These are phyloP conservation scores for Hypena proboscidalis DNA, from an alignment of 2,888 invertebrate species.

Conservation along the genomic window DNA sequence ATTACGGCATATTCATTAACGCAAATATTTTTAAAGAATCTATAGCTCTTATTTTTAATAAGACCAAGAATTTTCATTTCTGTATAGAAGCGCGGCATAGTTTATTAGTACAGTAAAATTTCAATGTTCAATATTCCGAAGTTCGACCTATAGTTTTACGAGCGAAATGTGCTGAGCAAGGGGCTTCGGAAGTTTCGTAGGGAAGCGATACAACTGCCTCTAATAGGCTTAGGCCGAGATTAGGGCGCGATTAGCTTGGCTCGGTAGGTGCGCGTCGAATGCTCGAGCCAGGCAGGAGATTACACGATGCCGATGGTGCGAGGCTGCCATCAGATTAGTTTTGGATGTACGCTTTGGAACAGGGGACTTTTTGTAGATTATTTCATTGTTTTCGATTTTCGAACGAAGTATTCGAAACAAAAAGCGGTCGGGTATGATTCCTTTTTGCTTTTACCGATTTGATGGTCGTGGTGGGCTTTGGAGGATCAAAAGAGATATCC, in stretches of 20 bases:
- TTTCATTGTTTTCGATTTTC: constrained; percentile 15
- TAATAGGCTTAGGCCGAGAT: constrained; percentile 84
- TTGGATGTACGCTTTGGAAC: constrained; percentile 41
- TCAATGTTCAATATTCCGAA: constrained; percentile 72
- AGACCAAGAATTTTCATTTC: constrained; percentile 37
- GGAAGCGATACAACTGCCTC: constrained; percentile 82
- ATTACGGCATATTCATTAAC: too few species aligned
- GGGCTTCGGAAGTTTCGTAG: constrained; percentile 84
- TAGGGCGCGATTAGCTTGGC: constrained; percentile 81
- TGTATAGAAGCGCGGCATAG: constrained; percentile 58
- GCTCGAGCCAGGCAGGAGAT: constrained; percentile 70
- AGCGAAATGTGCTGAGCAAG: constrained; percentile 76
- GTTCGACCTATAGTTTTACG: constrained; percentile 76
- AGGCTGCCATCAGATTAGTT: constrained; percentile 73
- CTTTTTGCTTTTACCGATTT: too few species aligned
- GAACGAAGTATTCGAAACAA: not conserved
- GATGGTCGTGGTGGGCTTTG: too few species aligned
- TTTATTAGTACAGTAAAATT: constrained; percentile 74
- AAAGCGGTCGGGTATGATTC: not conserved
- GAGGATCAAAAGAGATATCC: too few species aligned
- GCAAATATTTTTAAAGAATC: too few species aligned
- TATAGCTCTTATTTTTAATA: too few species aligned
- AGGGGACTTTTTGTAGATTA: constrained; percentile 36
- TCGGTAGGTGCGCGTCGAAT: constrained; percentile 70
- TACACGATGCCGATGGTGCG: constrained; percentile 73